These are phyloP conservation scores for Aphelenchoides bicaudatus DNA, from an alignment of 2,888 invertebrate species.

Conservation along the genomic window DNA sequence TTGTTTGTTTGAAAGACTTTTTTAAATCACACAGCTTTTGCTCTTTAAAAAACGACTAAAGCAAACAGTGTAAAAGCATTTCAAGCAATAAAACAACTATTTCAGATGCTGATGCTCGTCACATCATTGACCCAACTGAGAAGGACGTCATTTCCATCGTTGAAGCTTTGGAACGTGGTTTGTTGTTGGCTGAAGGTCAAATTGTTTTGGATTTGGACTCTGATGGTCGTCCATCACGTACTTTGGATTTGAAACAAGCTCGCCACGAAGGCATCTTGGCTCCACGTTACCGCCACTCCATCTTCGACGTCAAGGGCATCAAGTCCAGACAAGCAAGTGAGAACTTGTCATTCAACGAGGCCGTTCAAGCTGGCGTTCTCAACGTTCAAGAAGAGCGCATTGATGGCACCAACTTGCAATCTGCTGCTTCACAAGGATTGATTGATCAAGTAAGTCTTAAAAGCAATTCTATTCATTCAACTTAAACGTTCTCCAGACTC, in stretches of 20 bases:
- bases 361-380: conserved; percentile 74
- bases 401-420: conserved; percentile 46
- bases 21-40: too few relatives aligned
- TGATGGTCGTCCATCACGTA: conserved; percentile 46
- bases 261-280: conserved; percentile 82
- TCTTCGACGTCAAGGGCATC: conserved; percentile 87
- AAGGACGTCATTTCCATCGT: conserved; percentile 77
- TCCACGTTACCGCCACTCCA: conserved; percentile 79
- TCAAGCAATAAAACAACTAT: too few relatives aligned
- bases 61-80: too few relatives aligned
- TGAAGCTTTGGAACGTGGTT: conserved; percentile 77
- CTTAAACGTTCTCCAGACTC: too few relatives aligned
- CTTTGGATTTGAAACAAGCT: conserved; percentile 77
- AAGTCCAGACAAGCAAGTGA: conserved; percentile 77
- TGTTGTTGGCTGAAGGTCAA: conserved; percentile 73
- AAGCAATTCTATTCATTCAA: too few relatives aligned
- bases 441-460: too few relatives aligned
- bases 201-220: conserved; percentile 64
- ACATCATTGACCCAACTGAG: conserved; percentile 76
- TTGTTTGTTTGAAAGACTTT: too few relatives aligned
- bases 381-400: conserved; percentile 67
- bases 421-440: conserved; percentile 61
- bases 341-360: conserved; percentile 78
- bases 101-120: conserved; percentile 79
- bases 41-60: too few relatives aligned